Evolutionary conservation across 2,797 vertebrate species (phyloP).

Genomic region (Chiloscyllium punctatum): DNA sequence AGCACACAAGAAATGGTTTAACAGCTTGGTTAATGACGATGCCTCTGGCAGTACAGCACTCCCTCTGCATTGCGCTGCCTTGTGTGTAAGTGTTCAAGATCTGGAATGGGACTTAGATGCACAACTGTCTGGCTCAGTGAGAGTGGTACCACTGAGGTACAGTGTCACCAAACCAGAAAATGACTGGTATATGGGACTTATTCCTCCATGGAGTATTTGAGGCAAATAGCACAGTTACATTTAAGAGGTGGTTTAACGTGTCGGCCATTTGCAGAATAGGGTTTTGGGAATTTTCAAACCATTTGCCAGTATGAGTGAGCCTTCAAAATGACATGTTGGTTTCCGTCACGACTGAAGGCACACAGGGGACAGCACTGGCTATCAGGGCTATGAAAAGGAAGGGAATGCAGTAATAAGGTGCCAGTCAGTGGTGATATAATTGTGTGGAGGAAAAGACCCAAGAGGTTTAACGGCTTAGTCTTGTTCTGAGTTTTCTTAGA

Average conservation of each 20-base stretch:
- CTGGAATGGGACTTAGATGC: not conserved
- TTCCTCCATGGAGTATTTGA: not conserved
- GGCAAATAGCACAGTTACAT: not conserved
- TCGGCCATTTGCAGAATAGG: not conserved
- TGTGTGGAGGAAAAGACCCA: no score
- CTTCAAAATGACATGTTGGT: no score
- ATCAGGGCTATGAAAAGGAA: no score
- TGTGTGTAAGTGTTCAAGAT: not conserved
- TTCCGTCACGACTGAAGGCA: no score
- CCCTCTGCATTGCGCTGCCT: not conserved
- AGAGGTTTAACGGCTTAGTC: no score
- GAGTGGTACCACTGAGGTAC: not conserved
- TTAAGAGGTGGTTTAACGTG: not conserved
- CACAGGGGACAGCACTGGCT: no score
- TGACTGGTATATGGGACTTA: not conserved
- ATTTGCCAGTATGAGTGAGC: not conserved
- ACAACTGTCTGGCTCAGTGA: not conserved
- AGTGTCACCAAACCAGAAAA: not conserved
- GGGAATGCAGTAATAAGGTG: no score
- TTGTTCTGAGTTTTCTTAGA: no score
- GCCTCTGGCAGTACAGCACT: no score
- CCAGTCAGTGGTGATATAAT: no score
- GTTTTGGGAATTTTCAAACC: not conserved
- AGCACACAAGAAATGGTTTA: not conserved
- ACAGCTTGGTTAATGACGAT: not conserved